A percentile compares a stretch with the other conserved stretches of the same genome.
Evolutionary conservation across 2,888 invertebrate genomes (phyloP).

Genomic region (Melanchra persicariae): DNA sequence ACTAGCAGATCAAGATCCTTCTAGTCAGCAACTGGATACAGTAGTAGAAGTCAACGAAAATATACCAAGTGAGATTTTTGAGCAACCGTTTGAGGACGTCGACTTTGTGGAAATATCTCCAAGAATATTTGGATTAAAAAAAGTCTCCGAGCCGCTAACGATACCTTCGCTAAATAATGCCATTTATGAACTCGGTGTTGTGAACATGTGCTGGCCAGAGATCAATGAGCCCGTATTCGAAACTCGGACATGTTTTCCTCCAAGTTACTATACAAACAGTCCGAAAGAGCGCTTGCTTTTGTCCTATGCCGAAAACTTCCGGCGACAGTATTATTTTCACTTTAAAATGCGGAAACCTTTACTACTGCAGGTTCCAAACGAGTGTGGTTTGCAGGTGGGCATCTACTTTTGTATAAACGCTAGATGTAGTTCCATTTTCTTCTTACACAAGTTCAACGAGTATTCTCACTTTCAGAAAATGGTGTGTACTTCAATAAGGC

Average conservation of each 20-base stretch:
- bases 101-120: conserved; percentile 81
- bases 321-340: conserved; percentile 92
- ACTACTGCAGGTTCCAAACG: conserved; percentile 93
- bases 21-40: conserved; percentile 77
- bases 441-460: not conserved
- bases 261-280: conserved; percentile 92
- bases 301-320: conserved; percentile 95
- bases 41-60: conserved; percentile 86
- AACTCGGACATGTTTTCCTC: conserved; percentile 91
- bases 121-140: conserved; percentile 81
- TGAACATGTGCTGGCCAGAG: conserved; percentile 92
- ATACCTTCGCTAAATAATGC: conserved; percentile 90
- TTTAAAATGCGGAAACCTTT: conserved; percentile 92
- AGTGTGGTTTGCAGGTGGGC: conserved; percentile 94
- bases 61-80: conserved; percentile 76
- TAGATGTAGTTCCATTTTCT: conserved; percentile 24
- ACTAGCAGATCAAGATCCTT: conserved; percentile 72
- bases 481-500: conserved; percentile 95
- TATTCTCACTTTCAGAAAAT: conserved; percentile 93
- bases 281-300: conserved; percentile 93
- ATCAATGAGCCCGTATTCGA: conserved; percentile 90
- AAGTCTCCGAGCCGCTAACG: conserved; percentile 83
- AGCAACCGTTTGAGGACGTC: conserved; percentile 77
- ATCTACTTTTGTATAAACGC: conserved; percentile 25
- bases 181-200: conserved; percentile 91